Evolutionary conservation across 2,797 vertebrate species (phyloP), one percentile per base, ranked within the genome.

Genomic region (Myripristis murdjan): DNA sequence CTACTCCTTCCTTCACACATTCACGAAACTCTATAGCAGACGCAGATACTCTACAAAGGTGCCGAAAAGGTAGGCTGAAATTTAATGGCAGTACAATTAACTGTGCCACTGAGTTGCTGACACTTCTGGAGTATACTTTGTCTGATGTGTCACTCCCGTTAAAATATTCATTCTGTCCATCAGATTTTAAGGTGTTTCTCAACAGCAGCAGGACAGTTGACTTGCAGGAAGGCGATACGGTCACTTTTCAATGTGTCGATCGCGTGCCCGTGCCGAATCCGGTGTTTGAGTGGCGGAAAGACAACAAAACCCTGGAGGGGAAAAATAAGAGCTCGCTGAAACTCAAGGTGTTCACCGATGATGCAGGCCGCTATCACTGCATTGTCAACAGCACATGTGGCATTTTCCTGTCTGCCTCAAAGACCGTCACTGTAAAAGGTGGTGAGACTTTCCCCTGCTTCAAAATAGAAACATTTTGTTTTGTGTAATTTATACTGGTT

Each of bases 291-390:
- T 94, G 91, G 90, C 12, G 0, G 23, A 70, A 43, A 18, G 0
- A 78, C 0, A 0, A 0, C 0, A 0, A 5, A 16, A 0, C 47
- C 5, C 0, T 1, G 0, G 0, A 0, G 0, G 0, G 0, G 0
- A 0, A 12, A 9, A 64, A 61, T 1, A 2, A 4, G 7, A 77
- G 8, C 5, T 0, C 0, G 0, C 23, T 90, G 1, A 0, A 1
- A 20, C 2, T 87, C 1, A 0, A 7, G 0, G 59, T 28, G 2
- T 0, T 5, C 0, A 0, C 6, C 1, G 0, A 0, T 1, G 0
- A 18, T 0, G 0, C 0, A 3, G 87, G 85, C 11, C 0, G 0
- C 0, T 93, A 89, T 59, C 0, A 1, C 64, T 93, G 91, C 81
- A 6, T 0, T 5, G 73, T 90, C 39, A 1, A 22, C 0, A 85